These are phyloP conservation scores for Apostichopus japonicus DNA, from an alignment of 35 echinoderm and acorn worm species.

Conservation along the genomic window DNA sequence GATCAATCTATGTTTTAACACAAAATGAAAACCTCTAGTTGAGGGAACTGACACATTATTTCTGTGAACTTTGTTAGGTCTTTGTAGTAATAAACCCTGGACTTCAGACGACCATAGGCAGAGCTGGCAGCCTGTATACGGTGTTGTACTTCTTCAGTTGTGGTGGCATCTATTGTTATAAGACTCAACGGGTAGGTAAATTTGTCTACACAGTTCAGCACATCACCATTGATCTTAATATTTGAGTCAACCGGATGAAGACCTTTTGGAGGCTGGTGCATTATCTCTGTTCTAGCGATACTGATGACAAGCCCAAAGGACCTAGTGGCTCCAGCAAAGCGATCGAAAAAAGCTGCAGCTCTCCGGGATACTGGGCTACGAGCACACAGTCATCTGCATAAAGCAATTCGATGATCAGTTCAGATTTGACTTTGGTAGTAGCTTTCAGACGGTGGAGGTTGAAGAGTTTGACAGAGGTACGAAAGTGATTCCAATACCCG, in stretches of 20 bases:
- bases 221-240: neutral
- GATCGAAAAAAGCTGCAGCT: neutral
- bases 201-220: neutral
- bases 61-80: too few species aligned
- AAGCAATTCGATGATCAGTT: neutral
- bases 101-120: too few species aligned
- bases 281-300: neutral
- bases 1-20: too few species aligned
- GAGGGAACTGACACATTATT: too few species aligned
- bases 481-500: neutral
- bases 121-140: too few species aligned
- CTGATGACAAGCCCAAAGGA: neutral
- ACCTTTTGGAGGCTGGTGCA: neutral
- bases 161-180: too few species aligned
- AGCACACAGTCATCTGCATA: conserved; percentile 9
- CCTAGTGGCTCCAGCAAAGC: conserved; percentile 5
- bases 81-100: too few species aligned
- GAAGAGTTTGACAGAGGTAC: neutral
- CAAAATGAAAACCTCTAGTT: too few species aligned
- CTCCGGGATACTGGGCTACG: neutral
- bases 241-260: neutral
- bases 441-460: neutral
- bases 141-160: too few species aligned
- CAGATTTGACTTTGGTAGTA: neutral
- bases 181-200: neutral